Conservation (phyloP, 2,797 vertebrate species). For the Leucoraja ocellata region DNA sequence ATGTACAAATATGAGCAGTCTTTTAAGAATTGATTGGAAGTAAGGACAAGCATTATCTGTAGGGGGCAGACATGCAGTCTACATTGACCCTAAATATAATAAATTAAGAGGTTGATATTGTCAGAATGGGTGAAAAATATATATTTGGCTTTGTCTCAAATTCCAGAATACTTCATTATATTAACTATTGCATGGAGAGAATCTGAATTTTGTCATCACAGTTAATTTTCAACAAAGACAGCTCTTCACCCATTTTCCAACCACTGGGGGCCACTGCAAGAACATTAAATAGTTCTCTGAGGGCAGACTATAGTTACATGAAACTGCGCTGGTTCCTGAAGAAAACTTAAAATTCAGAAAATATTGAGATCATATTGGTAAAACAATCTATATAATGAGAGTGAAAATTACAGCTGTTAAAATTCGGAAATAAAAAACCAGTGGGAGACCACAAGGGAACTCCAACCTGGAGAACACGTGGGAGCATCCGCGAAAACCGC, state of each 20-base stretch:
- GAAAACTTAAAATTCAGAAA: neutral
- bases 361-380: neutral
- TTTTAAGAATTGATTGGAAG: neutral
- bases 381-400: neutral
- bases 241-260: neutral
- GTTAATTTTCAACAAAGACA: neutral
- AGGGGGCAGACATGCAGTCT: neutral
- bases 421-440: neutral
- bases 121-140: neutral
- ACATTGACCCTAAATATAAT: neutral
- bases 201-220: neutral
- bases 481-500: too few species aligned
- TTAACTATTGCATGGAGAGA: neutral
- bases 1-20: neutral
- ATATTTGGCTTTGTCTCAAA: neutral
- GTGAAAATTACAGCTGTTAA: neutral
- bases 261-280: neutral
- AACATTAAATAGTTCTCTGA: neutral
- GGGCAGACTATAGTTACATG: neutral
- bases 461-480: too few species aligned
- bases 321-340: neutral
- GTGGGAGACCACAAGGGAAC: too few species aligned
- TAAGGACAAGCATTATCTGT: neutral
- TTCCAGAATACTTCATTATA: neutral
- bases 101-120: slow-evolving; percentile 2